Conservation (phyloP, 2,113 vertebrate genomes). For the Macrotis lagotis region DNA sequence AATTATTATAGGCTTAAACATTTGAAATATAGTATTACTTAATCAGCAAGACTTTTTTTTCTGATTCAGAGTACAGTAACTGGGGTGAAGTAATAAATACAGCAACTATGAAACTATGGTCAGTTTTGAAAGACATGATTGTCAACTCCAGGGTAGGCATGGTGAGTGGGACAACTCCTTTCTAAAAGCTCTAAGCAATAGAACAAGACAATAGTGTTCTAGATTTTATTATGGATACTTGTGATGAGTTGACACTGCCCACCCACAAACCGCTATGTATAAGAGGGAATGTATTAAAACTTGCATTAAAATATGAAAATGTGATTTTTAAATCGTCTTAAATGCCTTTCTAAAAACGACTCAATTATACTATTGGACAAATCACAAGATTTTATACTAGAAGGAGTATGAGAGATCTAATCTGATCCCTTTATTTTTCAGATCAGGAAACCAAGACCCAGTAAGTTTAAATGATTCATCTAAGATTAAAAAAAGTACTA, state of each 20-base stretch:
- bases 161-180: constrained; percentile 17
- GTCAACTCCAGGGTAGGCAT: constrained; percentile 38
- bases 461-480: not conserved
- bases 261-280: not conserved
- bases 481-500: not conserved
- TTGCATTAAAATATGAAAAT: constrained; percentile 37
- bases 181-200: constrained; percentile 6
- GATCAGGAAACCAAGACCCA: not conserved
- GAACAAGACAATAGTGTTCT: constrained; percentile 21
- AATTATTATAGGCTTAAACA: constrained; percentile 51
- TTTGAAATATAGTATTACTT: constrained; percentile 32
- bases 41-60: constrained; percentile 59
- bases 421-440: not conserved
- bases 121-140: constrained; percentile 52
- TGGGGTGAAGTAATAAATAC: constrained; percentile 33
- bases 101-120: constrained; percentile 21
- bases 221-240: not conserved
- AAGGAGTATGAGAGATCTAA: not conserved
- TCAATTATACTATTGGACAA: not conserved
- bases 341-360: not conserved
- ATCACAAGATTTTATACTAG: not conserved
- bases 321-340: not conserved
- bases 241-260: not conserved
- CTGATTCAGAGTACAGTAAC: constrained; percentile 40
- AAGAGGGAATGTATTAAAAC: constrained; percentile 17